A percentile compares a stretch with the other conserved stretches of the same genome.
Conservation (phyloP, 1,140 invertebrate species). For the Drosophila murphyi region DNA sequence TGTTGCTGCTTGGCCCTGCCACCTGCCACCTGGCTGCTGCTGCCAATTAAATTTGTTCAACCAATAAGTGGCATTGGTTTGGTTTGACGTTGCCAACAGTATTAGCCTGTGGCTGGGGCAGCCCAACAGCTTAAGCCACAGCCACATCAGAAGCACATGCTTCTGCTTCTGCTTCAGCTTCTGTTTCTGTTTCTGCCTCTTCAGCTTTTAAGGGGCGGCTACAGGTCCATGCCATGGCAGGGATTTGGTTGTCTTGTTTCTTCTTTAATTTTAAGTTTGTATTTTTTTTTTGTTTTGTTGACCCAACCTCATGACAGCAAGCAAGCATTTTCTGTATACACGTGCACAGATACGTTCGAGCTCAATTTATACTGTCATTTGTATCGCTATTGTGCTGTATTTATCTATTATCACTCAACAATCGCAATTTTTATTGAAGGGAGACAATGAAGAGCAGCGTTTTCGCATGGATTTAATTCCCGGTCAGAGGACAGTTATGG, state of each 20-base stretch:
- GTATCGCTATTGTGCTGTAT: not conserved
- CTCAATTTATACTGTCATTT: not conserved
- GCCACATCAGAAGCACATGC: constrained; percentile 1
- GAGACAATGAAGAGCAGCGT: not conserved
- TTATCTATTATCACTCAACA: not conserved
- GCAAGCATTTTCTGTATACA: not conserved
- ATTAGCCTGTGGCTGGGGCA: constrained; percentile 5
- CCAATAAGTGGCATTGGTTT: constrained; percentile 61
- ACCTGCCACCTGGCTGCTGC: constrained; percentile 33
- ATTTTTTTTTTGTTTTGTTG: not conserved
- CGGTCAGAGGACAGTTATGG: too few species aligned
- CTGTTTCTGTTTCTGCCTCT: constrained; percentile 3
- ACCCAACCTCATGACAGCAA: not conserved
- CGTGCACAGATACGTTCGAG: not conserved
- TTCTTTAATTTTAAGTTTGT: constrained; percentile 2
- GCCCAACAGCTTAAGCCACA: constrained; percentile 31
- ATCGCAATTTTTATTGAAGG: too few species aligned
- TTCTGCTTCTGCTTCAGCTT: not conserved
- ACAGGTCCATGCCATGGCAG: constrained; percentile 1
- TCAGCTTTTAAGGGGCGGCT: constrained; percentile 19
- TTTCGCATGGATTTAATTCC: too few species aligned
- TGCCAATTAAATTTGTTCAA: constrained; percentile 67
- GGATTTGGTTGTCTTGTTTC: constrained; percentile 9
- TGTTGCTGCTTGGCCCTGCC: constrained; percentile 3
- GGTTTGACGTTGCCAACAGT: constrained; percentile 54